Evolutionary conservation across 23 tunicate genomes (phyloP).

Genomic region (Styela plicata): DNA sequence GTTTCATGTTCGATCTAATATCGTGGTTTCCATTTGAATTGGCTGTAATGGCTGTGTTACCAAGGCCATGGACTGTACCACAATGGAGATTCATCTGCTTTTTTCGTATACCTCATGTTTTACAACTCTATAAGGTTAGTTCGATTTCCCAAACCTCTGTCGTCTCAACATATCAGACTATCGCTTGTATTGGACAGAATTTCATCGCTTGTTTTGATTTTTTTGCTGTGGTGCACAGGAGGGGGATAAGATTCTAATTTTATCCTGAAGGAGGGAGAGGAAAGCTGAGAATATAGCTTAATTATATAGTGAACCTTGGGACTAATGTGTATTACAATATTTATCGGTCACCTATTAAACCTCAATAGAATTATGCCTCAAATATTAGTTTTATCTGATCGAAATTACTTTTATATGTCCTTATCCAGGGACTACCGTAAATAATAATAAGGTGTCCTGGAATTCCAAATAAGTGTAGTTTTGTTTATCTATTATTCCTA

Average conservation of each 20-base stretch:
- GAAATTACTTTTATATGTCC: no score
- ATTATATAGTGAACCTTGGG: not conserved
- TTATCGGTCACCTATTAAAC: no score
- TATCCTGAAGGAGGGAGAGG: not conserved
- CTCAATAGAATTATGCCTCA: no score
- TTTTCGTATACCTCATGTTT: slow-evolving; percentile 41
- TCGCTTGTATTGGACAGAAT: not conserved
- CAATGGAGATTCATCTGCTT: slow-evolving; percentile 69
- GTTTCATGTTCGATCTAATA: slow-evolving; percentile 59
- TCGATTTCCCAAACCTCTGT: no score
- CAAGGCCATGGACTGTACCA: slow-evolving; percentile 35
- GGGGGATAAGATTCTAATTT: not conserved
- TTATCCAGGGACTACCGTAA: no score
- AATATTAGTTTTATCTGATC: no score
- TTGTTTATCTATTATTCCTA: no score
- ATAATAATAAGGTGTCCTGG: no score
- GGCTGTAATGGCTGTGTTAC: slow-evolving; percentile 23
- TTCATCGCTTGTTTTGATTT: not conserved
- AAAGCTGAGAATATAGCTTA: not conserved
- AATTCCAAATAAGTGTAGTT: no score
- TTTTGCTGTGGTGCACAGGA: not conserved
- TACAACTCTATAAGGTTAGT: slow-evolving; percentile 71
- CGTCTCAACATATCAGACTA: not conserved
- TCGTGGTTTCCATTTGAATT: slow-evolving; percentile 91
- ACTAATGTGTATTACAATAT: not conserved